phyloP scores from a whole-genome alignment of 2,113 vertebrate genomes.

The Eurystomus gularis region DNA sequence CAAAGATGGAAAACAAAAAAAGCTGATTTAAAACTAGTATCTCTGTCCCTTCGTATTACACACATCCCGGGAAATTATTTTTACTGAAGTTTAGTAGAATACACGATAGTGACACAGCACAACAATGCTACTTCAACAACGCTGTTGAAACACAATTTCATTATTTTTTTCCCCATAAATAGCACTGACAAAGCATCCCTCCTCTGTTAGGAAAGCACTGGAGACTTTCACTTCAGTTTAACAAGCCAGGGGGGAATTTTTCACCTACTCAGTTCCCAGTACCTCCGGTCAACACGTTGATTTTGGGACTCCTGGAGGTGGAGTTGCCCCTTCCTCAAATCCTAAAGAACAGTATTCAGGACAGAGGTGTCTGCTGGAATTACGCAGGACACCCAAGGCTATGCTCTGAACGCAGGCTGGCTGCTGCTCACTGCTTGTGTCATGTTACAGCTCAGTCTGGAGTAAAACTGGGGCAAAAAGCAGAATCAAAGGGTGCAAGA shows the following conservation, averaged over 20 bases:
- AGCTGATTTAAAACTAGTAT: background rate
- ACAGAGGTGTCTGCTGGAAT: background rate
- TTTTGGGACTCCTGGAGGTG: background rate
- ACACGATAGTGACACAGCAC: background rate
- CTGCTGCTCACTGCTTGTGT: background rate
- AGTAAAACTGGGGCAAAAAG: background rate
- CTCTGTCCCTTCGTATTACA: background rate
- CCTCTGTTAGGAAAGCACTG: background rate
- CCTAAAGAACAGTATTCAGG: background rate
- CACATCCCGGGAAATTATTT: background rate
- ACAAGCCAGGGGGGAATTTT: background rate
- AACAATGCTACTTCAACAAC: background rate
- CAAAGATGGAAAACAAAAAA: constrained; percentile 1
- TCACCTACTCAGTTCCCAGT: background rate
- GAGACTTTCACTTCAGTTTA: background rate
- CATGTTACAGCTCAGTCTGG: background rate
- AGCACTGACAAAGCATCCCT: background rate
- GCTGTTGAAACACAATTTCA: background rate
- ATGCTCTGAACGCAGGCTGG: background rate
- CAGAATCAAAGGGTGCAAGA: background rate
- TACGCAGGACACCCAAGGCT: background rate
- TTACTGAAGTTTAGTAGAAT: background rate
- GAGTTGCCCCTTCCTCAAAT: background rate
- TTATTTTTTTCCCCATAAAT: background rate
- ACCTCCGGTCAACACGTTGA: background rate